Evolutionary conservation across 1,140 invertebrate species (phyloP).

Genomic region (Aphis gossypii): DNA sequence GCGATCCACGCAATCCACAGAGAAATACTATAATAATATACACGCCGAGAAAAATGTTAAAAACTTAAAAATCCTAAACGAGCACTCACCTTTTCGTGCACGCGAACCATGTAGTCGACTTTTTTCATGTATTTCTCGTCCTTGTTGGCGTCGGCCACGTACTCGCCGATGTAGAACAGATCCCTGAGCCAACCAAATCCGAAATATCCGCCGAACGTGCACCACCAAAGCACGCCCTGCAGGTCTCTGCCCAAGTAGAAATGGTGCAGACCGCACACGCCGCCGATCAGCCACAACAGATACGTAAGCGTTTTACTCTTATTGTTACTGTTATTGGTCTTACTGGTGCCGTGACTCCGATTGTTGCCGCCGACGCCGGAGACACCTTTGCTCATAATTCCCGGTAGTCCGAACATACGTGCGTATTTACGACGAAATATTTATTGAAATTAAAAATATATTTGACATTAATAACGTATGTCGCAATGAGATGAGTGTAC

Average conservation of each 20-base stretch:
- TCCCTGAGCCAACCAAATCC: constrained; percentile 88
- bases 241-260: constrained; percentile 86
- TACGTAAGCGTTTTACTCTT: constrained; percentile 79
- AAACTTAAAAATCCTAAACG: neutral
- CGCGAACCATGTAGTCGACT: constrained; percentile 71
- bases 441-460: too few relatives aligned
- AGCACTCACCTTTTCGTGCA: constrained; percentile 71
- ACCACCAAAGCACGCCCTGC: constrained; percentile 90
- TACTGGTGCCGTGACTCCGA: neutral
- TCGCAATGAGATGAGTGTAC: too few relatives aligned
- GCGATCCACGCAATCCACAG: neutral
- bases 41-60: too few relatives aligned
- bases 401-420: neutral
- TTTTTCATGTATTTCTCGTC: constrained; percentile 75
- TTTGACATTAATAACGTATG: too few relatives aligned
- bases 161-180: constrained; percentile 82
- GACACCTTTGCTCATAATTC: neutral
- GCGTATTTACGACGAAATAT: too few relatives aligned
- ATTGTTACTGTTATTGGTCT: constrained; percentile 66
- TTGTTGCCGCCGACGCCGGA: neutral
- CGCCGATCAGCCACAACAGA: constrained; percentile 85
- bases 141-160: constrained; percentile 87
- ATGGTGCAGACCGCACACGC: constrained; percentile 88
- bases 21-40: too few relatives aligned
- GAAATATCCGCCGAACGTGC: constrained; percentile 84